Evolutionary conservation across 2,888 invertebrate species (phyloP), one percentile per base, ranked within the genome.

Genomic region (Polydesmus complanatus): DNA sequence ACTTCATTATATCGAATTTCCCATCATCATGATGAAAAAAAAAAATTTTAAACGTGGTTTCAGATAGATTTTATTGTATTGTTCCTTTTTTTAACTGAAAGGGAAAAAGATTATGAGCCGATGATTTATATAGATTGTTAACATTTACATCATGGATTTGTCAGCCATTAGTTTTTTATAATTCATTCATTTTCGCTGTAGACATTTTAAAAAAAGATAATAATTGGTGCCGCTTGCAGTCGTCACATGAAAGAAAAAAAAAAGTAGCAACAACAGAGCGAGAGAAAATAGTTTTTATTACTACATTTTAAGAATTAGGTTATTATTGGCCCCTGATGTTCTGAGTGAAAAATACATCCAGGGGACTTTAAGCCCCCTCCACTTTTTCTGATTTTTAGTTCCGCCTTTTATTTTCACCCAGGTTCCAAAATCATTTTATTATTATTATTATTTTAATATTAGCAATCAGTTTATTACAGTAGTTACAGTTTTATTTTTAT

Each of bases 321-420:
- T 60, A 52, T 47, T 59, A 37, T n/a, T n/a, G n/a, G n/a, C 60
- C 58, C 62, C 63, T 61, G 47, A 57, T 23, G 63, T 63, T 63
- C 63, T 63, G 63, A 54, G 63, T 63, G 63, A 63, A 61, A n/a
- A n/a, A 57, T 56, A 57, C 62, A 62, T 62, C 62, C 61, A 60
- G 60, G 62, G 62, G 62, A 62, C 27, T 27, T 51, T 48, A 27
- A 48, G 22, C 57, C 18, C 47, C 49, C 14, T 57, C 19, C 55
- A 27, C 22, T 55, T 11, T 55, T 26, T 55, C 27, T 22, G 37
- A 26, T 27, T 22, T 26, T n/a, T n/a, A n/a, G n/a, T 8, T 37
- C 37, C 14, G 37, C 37, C 14, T 51, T 21, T 51, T 51, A 51
- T 19, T 14, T 51, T 51, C 5, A 22, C 51, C 51, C 51, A 14